A percentile compares a stretch with the other conserved stretches of the same genome.
phyloP scores from a whole-genome alignment of 2,888 invertebrate species.

The Bombylius discolor region DNA sequence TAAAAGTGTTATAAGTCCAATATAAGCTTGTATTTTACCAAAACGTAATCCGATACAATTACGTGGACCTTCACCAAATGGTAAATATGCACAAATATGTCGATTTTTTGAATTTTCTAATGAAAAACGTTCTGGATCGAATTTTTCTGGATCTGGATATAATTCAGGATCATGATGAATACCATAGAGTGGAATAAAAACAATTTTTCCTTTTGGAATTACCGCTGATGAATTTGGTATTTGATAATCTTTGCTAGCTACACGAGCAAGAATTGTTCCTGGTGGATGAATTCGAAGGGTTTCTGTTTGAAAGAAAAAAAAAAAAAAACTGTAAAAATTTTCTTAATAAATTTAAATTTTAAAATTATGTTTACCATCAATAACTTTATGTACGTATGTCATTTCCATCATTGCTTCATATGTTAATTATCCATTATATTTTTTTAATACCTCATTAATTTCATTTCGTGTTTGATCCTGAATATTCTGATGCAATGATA shows the following conservation, averaged over 20 bases:
- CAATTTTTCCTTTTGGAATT: slow-evolving; percentile 26
- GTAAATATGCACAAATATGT: slow-evolving; percentile 23
- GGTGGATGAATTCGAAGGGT: slow-evolving; percentile 38
- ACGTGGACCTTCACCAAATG: slow-evolving; percentile 30
- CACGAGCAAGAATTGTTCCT: slow-evolving; percentile 25
- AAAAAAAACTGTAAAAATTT: not conserved
- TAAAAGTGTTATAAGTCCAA: slow-evolving; percentile 24
- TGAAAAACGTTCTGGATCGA: slow-evolving; percentile 47
- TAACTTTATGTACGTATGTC: slow-evolving; percentile 38
- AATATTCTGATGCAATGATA: slow-evolving; percentile 36
- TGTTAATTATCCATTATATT: slow-evolving; percentile 31
- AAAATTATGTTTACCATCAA: slow-evolving; percentile 28
- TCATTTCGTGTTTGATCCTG: slow-evolving; percentile 38
- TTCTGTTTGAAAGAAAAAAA: slow-evolving; percentile 26
- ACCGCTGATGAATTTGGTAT: slow-evolving; percentile 23
- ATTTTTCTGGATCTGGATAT: slow-evolving; percentile 46
- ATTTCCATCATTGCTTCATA: slow-evolving; percentile 39
- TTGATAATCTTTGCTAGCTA: slow-evolving; percentile 25
- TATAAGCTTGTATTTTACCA: slow-evolving; percentile 28
- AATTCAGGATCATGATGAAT: slow-evolving; percentile 45
- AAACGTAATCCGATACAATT: slow-evolving; percentile 33
- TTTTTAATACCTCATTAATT: slow-evolving; percentile 29
- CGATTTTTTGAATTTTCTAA: slow-evolving; percentile 24
- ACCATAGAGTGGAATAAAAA: slow-evolving; percentile 28
- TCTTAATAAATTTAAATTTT: not conserved